These are phyloP conservation scores for Paramisgurnus dabryanus DNA, from an alignment of 2,113 vertebrate species.

Conservation along the genomic window DNA sequence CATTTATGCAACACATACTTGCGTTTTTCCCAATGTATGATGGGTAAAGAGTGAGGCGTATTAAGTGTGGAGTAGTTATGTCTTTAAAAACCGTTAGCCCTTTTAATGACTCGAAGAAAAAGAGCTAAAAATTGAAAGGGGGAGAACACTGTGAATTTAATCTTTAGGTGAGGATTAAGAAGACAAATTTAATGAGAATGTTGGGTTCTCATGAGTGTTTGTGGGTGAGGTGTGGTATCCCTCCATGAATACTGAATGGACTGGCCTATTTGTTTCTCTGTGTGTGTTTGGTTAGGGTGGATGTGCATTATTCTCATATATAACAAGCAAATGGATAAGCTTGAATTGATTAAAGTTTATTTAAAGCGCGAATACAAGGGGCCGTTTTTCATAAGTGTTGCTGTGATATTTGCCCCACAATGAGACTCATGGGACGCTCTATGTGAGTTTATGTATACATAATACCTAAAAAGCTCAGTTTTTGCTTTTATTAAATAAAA, in stretches of 20 bases:
- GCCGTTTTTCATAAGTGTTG: constrained; percentile 51
- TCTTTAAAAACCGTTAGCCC: constrained; percentile 37
- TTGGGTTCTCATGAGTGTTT: constrained; percentile 34
- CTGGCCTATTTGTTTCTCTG: constrained; percentile 24
- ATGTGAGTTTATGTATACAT: background rate
- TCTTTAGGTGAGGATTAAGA: constrained; percentile 31
- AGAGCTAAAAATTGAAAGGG: constrained; percentile 35
- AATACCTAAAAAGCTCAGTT: no score
- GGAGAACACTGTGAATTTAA: background rate
- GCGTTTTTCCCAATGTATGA: constrained; percentile 43
- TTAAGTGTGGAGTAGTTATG: constrained; percentile 14
- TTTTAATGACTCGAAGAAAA: constrained; percentile 45
- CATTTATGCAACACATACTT: constrained; percentile 39
- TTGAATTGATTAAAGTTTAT: constrained; percentile 60
- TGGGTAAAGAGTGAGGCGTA: constrained; percentile 26
- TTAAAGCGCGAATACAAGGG: constrained; percentile 53
- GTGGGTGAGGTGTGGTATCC: background rate
- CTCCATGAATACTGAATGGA: constrained; percentile 41
- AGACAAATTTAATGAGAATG: constrained; percentile 33
- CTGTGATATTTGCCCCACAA: constrained; percentile 46
- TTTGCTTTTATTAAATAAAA: no score
- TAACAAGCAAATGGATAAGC: constrained; percentile 56
- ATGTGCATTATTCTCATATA: constrained; percentile 37
- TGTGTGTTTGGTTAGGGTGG: constrained; percentile 10
- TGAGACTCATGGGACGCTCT: constrained; percentile 31